Evolutionary conservation across 2,888 invertebrate species (phyloP).

Genomic region (Steinernema scapterisci): DNA sequence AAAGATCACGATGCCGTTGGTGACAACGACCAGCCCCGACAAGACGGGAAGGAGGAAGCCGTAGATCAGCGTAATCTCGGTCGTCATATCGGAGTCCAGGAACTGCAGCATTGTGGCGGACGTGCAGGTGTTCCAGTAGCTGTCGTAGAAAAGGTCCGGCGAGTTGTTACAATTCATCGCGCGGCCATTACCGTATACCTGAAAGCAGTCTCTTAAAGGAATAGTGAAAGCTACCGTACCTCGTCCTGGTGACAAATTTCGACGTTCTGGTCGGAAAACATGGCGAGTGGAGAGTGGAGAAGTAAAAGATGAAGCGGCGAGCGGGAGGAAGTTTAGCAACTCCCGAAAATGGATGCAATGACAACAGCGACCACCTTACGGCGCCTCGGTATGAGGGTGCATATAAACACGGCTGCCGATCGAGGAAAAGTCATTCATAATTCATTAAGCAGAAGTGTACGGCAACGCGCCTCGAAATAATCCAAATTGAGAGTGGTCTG

Average conservation of each 20-base stretch:
- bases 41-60: conserved; percentile 48
- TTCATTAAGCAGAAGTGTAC: conserved; percentile 16
- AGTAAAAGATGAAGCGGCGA: background rate
- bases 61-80: conserved; percentile 36
- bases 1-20: conserved; percentile 49
- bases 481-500: conserved; percentile 4
- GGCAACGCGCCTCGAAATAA: conserved; percentile 4
- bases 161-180: conserved; percentile 22
- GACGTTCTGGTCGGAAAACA: conserved; percentile 27
- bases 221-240: background rate
- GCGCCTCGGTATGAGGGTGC: background rate
- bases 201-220: background rate
- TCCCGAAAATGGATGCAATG: background rate
- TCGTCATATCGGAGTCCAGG: conserved; percentile 38
- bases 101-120: conserved; percentile 51
- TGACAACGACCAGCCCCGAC: conserved; percentile 45
- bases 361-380: background rate
- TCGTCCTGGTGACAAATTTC: conserved; percentile 24
- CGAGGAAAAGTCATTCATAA: conserved; percentile 26
- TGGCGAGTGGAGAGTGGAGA: background rate
- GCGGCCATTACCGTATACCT: conserved; percentile 28
- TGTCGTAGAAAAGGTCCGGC: conserved; percentile 43
- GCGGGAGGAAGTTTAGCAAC: background rate
- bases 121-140: conserved; percentile 45
- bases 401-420: conserved; percentile 25